Base-by-base conservation (phyloP, 2,113 vertebrate species). In the Actinemys pallida region DNA sequence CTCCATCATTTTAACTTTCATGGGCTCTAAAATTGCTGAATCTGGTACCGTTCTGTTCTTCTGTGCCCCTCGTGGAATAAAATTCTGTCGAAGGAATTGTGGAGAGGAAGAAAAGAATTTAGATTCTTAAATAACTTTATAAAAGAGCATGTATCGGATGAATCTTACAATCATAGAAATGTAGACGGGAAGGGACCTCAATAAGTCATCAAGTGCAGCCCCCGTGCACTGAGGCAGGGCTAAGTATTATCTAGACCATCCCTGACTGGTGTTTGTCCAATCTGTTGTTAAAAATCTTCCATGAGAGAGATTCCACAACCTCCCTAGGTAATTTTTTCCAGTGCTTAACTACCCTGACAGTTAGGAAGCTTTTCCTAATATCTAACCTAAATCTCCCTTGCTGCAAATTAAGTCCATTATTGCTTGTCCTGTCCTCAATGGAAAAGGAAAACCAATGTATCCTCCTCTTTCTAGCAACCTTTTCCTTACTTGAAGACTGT, bases 121-220 rank as follows among this genome's bases (percentile, higher is more conserved):
- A 94, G 95, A 91, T 96, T 96, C 96, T 97, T 92, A 93, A 97
- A 83, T 89, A 84, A 82, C 95, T 86, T 96, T 91, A 89, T 92
- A 90, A 83, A 91, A 56, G 69, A 75, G 84, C 87, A 16, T 0
- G 8, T 53, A 65, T 96, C 87, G 82, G 8, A 81, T 72, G 85
- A 20, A 85, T 69, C 17, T 22, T 72, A 72, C 16, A 72, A 20
- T 72, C 19, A 72, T 22, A 17, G n/a, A 72, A 72, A 39, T 72
- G n/a, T 39, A 39, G 29, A 31, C 19, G 10, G 65, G 19, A 72
- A 72, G 5, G 65, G n/a, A 39, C n/a, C n/a, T 39, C 19, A 39
- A 8, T 72, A 39, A 22, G 65, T 72, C 19, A 72, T 72, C n/a
- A 11, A 72, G 19, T 39, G n/a, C 65, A 72, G 65, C 65, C 65